Percentiles rank a stretch among this genome's conserved stretches.
These are phyloP conservation scores for Machimus atricapillus DNA, from an alignment of 2,888 invertebrate species.

Conservation along the genomic window DNA sequence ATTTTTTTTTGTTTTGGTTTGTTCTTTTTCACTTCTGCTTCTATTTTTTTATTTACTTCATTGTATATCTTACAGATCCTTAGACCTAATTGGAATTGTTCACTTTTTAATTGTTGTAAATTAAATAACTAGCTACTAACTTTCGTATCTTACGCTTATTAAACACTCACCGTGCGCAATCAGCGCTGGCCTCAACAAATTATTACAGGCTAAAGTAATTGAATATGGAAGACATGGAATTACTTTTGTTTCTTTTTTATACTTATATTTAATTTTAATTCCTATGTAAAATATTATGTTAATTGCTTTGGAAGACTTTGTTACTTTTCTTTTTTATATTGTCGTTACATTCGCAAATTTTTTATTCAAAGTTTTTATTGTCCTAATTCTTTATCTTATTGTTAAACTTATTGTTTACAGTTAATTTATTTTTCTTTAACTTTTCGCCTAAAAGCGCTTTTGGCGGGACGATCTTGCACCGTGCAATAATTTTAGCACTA, in stretches of 20 bases:
- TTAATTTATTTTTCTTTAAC: not conserved
- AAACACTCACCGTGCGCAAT: not conserved
- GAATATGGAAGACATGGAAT: conserved; percentile 31
- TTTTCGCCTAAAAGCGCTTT: not conserved
- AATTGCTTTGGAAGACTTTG: conserved; percentile 37
- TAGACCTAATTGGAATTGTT: not conserved
- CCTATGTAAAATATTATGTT: not conserved
- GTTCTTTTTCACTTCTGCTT: not conserved
- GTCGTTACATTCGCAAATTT: not conserved
- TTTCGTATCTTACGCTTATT: not conserved
- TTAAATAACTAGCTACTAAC: conserved; percentile 11
- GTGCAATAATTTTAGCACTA: not conserved
- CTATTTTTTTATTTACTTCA: not conserved
- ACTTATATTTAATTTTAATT: not conserved
- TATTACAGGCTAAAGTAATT: conserved; percentile 2
- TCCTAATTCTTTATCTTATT: not conserved
- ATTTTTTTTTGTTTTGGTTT: not conserved
- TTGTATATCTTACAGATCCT: conserved; percentile 17
- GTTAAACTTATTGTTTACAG: not conserved
- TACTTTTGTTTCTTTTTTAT: conserved; percentile 10
- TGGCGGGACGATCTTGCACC: not conserved
- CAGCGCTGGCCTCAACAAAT: not conserved
- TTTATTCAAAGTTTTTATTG: not conserved
- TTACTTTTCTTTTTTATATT: not conserved
- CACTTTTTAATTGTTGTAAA: conserved; percentile 10